Base-by-base conservation (phyloP, 1,140 invertebrate genomes). In the Vanessa tameamea region DNA sequence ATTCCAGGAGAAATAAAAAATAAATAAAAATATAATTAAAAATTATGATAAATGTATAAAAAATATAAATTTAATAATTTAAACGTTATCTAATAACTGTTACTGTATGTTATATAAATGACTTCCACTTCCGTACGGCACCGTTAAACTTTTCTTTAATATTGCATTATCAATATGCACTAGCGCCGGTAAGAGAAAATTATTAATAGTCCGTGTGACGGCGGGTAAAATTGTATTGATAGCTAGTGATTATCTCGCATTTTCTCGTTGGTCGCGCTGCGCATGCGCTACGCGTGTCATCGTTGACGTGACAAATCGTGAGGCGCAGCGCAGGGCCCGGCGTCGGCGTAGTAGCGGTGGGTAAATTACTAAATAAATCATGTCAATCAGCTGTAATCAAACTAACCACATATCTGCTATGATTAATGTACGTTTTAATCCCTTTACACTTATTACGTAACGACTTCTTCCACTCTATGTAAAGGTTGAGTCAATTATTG, bases 291-390 rank as follows among this genome's bases (percentile, higher is more conserved):
- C 53, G 57, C 53, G 15, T 47, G 43, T 55, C 57, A 63, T 61
- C 67, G n/a, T 68, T 26, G 68, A 75, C 73, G 68, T 75, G 73
- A 75, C 73, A 66, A 66, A 75, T 75, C 20, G 73, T 61, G 57
- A 61, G 47, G 73, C 61, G 70, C 48, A n/a, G 70, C 70, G 63
- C 53, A 59, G 13, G 20, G 37, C 37, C 63, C 37, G 47, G 68
- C 61, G 70, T 20, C 48, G 26, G 70, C 70, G 63, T 43, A 59
- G 16, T 15, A 65, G 57, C 57, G 20, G 23, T 47, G 50, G 20
- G 66, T 37, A 69, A 69, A 69, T 69, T 69, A 37, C 53, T 55
- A 53, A 53, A 69, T 69, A 69, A 69, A 69, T 69, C 66, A 68
- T 68, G 51, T 47, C 66, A 57, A 68, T 68, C 66, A 69, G 13